A percentile compares a stretch with the other conserved stretches of the same genome.
Evolutionary conservation across 2,888 invertebrate genomes (phyloP).

Genomic region (Pristionchus entomophagus): DNA sequence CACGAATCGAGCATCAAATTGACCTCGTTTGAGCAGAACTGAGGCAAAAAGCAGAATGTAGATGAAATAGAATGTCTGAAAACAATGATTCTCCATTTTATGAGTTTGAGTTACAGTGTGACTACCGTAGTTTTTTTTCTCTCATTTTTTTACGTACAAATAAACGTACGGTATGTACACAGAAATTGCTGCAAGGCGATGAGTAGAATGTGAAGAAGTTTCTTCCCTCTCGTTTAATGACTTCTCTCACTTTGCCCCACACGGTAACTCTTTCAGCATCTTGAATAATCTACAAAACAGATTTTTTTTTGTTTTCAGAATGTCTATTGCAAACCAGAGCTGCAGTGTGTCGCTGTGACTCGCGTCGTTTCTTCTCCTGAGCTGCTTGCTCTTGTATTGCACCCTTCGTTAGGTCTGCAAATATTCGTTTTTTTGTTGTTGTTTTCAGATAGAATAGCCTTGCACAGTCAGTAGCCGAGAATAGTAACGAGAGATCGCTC

Average conservation of each 20-base stretch:
- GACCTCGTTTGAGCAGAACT: slow-evolving; percentile 8
- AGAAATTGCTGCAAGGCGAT: background rate
- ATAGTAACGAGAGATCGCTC: too few species aligned
- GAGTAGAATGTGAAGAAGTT: background rate
- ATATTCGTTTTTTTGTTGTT: background rate
- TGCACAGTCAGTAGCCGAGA: too few species aligned
- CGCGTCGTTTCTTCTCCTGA: background rate
- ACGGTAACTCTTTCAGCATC: background rate
- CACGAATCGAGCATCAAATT: background rate
- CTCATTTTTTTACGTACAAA: too few species aligned
- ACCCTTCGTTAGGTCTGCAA: background rate
- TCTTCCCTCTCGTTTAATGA: background rate
- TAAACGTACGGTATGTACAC: background rate
- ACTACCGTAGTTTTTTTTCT: too few species aligned
- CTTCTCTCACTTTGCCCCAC: background rate
- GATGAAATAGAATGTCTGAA: slow-evolving; percentile 13
- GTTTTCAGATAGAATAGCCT: too few species aligned
- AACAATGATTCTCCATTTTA: background rate
- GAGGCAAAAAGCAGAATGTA: slow-evolving; percentile 30
- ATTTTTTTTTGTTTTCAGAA: background rate
- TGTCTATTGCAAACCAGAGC: background rate
- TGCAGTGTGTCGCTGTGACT: background rate
- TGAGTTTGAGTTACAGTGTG: too few species aligned
- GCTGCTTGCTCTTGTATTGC: background rate
- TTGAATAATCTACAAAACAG: background rate